A percentile compares a stretch with the other conserved stretches of the same genome.
phyloP scores from a whole-genome alignment of 2,888 invertebrate species.

The Thecocarcelia acutangulata region DNA sequence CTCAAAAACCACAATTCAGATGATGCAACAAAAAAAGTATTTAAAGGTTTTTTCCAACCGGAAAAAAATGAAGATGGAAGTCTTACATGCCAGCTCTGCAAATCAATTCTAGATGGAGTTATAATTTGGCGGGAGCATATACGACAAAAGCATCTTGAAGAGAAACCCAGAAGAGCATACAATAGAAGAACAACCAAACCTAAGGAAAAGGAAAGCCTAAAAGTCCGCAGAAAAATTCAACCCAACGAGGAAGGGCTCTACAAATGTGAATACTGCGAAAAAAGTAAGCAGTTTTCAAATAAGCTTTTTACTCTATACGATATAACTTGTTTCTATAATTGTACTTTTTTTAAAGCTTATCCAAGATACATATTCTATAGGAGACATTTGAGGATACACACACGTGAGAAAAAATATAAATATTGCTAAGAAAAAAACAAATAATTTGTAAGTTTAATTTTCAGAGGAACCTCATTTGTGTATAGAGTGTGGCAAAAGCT shows the following conservation, averaged over 20 bases:
- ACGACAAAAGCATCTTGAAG: constrained; percentile 11
- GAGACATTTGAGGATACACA: constrained; percentile 44
- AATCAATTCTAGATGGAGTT: constrained; percentile 16
- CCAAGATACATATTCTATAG: constrained; percentile 7
- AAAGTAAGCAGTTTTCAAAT: constrained; percentile 41
- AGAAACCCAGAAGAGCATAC: constrained; percentile 26
- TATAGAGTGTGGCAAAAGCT: constrained; percentile 62
- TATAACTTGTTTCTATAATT: constrained; percentile 2
- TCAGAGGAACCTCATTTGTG: constrained; percentile 50
- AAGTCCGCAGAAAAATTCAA: not conserved
- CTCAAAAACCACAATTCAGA: too few species aligned
- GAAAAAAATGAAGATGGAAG: constrained; percentile 22
- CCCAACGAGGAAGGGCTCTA: not conserved
- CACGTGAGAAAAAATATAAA: constrained; percentile 29
- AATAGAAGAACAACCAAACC: not conserved
- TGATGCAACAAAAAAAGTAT: not conserved
- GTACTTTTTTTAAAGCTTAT: constrained; percentile 11
- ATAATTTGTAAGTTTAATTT: not conserved
- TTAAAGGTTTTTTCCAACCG: not conserved
- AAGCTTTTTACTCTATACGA: not conserved
- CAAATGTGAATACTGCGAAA: constrained; percentile 58
- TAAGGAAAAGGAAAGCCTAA: too few species aligned
- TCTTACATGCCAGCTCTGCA: constrained; percentile 41
- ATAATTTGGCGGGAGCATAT: constrained; percentile 49
- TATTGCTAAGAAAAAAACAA: too few species aligned